Conservation (phyloP, 2,113 vertebrate species). For the Mandrillus leucophaeus region DNA sequence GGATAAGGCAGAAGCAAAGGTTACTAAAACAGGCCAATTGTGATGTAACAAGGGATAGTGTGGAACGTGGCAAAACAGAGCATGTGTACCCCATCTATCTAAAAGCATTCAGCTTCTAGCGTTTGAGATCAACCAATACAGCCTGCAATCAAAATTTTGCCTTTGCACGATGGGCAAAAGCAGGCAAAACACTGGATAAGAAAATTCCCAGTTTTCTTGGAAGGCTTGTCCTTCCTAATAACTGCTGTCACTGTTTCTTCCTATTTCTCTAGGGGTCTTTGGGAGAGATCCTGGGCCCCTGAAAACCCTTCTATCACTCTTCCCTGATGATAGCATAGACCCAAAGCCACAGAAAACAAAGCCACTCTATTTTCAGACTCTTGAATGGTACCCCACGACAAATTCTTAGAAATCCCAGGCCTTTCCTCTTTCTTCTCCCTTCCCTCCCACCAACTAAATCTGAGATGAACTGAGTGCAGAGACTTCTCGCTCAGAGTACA, state of each 20-base stretch:
- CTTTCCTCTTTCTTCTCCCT: background rate
- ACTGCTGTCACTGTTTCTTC: background rate
- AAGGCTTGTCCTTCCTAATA: background rate
- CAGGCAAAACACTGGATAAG: background rate
- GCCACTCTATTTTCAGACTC: background rate
- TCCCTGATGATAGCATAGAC: background rate
- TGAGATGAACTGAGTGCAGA: conserved; percentile 17
- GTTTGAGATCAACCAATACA: background rate
- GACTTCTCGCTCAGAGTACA: conserved; percentile 63
- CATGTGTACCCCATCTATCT: background rate
- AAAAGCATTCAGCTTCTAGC: background rate
- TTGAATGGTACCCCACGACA: rapidly evolving
- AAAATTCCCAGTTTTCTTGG: background rate
- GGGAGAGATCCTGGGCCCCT: background rate
- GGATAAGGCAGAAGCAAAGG: background rate
- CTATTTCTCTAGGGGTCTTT: background rate
- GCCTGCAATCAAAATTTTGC: background rate
- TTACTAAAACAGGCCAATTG: background rate
- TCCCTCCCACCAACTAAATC: background rate
- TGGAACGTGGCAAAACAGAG: background rate
- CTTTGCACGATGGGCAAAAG: background rate
- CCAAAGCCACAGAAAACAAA: background rate
- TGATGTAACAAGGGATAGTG: background rate
- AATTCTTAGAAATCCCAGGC: background rate
- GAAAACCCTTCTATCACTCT: background rate